Conservation (phyloP, 2,113 vertebrate genomes). For the Ochotona princeps region DNA sequence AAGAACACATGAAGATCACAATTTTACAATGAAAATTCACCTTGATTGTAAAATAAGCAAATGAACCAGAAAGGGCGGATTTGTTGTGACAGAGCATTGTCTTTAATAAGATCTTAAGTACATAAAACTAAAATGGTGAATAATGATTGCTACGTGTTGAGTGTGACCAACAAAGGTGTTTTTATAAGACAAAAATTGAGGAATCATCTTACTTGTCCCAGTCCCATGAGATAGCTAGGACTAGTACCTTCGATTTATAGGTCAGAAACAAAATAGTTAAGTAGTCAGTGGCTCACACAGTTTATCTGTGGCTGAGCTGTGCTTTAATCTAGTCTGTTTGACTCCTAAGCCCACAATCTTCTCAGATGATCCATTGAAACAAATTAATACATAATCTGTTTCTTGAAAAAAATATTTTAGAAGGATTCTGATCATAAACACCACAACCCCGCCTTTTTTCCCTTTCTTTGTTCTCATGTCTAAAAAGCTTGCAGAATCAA, state of each 20-base stretch:
- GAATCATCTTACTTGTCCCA: not conserved
- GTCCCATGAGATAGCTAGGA: not conserved
- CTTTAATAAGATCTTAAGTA: conserved; percentile 41
- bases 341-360: conserved; percentile 17
- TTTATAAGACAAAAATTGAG: conserved; percentile 6
- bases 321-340: conserved; percentile 15
- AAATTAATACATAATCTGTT: not conserved
- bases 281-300: not conserved
- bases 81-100: not conserved
- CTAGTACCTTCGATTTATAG: conserved; percentile 9
- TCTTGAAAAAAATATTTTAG: conserved; percentile 35
- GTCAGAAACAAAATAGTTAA: conserved; percentile 46
- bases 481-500: not conserved
- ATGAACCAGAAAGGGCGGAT: not conserved
- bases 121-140: conserved; percentile 17
- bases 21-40: conserved; percentile 44
- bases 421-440: conserved; percentile 33
- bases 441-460: not conserved
- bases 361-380: conserved; percentile 27
- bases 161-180: not conserved
- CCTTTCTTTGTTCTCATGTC: not conserved
- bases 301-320: not conserved
- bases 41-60: conserved; percentile 16
- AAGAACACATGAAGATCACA: conserved; percentile 55
- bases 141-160: not conserved